Percentiles rank a stretch among this genome's conserved stretches.
These are phyloP conservation scores for Hyalella azteca DNA, from an alignment of 2,888 invertebrate genomes.

Conservation along the genomic window DNA sequence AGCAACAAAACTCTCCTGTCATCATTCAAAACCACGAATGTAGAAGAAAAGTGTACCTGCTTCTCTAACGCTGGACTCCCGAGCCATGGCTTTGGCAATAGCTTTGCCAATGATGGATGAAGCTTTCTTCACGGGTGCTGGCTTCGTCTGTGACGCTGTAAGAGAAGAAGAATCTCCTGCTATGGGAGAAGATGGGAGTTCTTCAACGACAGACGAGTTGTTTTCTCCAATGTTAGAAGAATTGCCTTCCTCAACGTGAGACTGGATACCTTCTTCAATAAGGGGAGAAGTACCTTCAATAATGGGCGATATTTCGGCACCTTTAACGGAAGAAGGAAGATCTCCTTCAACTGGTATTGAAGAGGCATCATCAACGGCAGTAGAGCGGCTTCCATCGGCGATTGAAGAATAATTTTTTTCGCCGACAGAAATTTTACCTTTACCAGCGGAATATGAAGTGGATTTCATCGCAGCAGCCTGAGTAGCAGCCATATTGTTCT, in stretches of 20 bases:
- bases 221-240: no score
- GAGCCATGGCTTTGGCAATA: slow-evolving; percentile 57
- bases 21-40: no score
- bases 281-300: no score
- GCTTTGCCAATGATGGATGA: slow-evolving; percentile 53
- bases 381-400: not conserved
- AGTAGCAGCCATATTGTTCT: not conserved
- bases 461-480: not conserved
- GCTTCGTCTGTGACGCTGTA: not conserved
- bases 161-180: not conserved
- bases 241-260: no score
- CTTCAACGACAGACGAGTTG: no score
- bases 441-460: not conserved
- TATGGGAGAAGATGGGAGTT: not conserved
- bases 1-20: no score
- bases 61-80: slow-evolving; percentile 51
- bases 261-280: no score
- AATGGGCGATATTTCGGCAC: no score
- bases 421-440: not conserved
- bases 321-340: no score
- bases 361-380: not conserved
- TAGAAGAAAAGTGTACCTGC: no score
- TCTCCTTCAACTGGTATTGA: not conserved
- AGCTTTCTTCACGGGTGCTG: slow-evolving; percentile 46
- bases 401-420: not conserved